phyloP scores from a whole-genome alignment of 2,113 vertebrate species.

The Calidris pygmaea region DNA sequence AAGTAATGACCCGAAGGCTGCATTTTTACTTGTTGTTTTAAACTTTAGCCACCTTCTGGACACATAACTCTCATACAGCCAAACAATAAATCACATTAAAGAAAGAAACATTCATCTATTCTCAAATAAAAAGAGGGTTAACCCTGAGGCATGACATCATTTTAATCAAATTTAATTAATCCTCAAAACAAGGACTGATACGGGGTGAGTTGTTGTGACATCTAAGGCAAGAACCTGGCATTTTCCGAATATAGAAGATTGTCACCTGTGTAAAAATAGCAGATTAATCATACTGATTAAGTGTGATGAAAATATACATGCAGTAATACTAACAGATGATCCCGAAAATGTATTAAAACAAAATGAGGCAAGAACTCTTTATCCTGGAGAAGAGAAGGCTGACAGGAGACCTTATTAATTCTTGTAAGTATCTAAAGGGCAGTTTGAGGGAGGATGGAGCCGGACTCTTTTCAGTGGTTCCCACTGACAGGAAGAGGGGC shows the following conservation, averaged over 20 bases:
- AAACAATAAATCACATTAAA: background rate
- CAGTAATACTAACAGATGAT: background rate
- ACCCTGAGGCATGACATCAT: background rate
- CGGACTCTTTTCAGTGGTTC: too few relatives aligned
- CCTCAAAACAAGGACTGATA: background rate
- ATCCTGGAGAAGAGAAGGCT: too few relatives aligned
- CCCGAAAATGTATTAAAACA: background rate
- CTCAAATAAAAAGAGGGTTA: background rate
- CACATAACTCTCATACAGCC: background rate
- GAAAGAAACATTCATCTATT: background rate
- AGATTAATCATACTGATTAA: conserved; percentile 8
- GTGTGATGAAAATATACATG: background rate
- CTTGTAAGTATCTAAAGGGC: too few relatives aligned
- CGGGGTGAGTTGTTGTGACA: background rate
- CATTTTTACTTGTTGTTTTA: background rate
- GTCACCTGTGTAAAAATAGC: background rate
- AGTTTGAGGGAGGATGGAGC: too few relatives aligned
- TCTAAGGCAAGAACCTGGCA: background rate
- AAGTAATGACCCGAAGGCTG: background rate
- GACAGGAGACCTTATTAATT: too few relatives aligned
- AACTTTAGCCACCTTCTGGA: background rate
- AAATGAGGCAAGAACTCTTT: background rate
- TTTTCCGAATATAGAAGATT: background rate
- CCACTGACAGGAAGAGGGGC: too few relatives aligned
- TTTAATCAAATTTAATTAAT: background rate